Percentiles rank a stretch among this genome's conserved stretches.
Evolutionary conservation across 2,888 invertebrate species (phyloP).

Genomic region (Thyatira batis): DNA sequence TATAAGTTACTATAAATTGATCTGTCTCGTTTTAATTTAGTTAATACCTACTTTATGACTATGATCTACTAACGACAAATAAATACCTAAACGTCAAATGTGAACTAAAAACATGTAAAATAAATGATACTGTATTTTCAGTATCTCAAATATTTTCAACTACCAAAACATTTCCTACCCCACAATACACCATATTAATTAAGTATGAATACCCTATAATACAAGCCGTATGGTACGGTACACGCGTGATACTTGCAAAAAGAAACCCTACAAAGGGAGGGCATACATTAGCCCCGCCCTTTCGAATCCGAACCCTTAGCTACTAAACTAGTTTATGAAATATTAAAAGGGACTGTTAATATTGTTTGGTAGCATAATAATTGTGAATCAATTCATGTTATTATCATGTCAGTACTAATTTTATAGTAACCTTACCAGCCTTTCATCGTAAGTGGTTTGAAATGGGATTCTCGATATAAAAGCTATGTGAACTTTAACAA

Average conservation of each 20-base stretch:
- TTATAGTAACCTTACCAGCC: constrained; percentile 45
- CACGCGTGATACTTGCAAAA: constrained; percentile 60
- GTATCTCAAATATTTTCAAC: constrained; percentile 25
- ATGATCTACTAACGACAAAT: too few species aligned
- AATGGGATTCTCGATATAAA: constrained; percentile 32
- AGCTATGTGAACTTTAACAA: constrained; percentile 19
- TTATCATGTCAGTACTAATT: constrained; percentile 77
- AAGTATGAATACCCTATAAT: constrained; percentile 79
- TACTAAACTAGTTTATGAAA: constrained; percentile 68
- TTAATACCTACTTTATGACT: too few species aligned
- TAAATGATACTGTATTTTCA: neutral
- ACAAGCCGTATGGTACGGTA: constrained; percentile 70
- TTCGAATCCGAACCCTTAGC: constrained; percentile 37
- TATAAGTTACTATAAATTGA: too few species aligned
- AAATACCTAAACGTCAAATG: too few species aligned
- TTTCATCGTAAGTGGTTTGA: constrained; percentile 54
- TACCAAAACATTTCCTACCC: constrained; percentile 49
- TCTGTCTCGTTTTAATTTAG: too few species aligned
- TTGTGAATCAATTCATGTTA: constrained; percentile 74
- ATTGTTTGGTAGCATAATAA: constrained; percentile 63
- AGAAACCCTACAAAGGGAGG: constrained; percentile 53
- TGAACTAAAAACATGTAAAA: constrained; percentile 4
- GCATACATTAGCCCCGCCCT: constrained; percentile 61
- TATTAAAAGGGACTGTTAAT: constrained; percentile 61
- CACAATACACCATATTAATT: constrained; percentile 65